Base-by-base conservation (phyloP, 2,888 invertebrate genomes). In the Tiliacea citrago region DNA sequence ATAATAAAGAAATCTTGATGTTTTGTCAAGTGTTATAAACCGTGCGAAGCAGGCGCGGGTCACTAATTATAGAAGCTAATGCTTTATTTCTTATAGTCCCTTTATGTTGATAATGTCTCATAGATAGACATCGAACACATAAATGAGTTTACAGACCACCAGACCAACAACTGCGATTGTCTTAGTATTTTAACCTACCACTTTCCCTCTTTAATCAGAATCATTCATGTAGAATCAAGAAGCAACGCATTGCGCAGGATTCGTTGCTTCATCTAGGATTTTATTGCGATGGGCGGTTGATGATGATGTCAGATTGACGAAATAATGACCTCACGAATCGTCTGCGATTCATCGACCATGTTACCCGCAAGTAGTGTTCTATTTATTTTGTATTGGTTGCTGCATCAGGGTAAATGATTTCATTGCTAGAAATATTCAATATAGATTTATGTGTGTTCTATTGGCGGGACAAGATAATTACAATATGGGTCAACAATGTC, bases 211-310 rank as follows among this genome's bases (percentile, higher is more conserved):
- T 13, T 24, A 65, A 47, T 60, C 2, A 47, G 42, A 55, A 53
- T 47, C 53, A 47, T 53, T 7, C 45, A 63, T 55, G 49, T 45
- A 42, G 53, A 51, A 62, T 58, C 35, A 68, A 75, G 24, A 82
- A 77, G 72, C 45, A 35, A 73, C 10, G 12, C n/a, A 18, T 73
- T 69, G 67, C 49, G 58, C 57, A 73, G 53, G 66, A 67, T 63
- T 67, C 1, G 39, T 79, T 69, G 66, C 73, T 55, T n/a, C 65
- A 81, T 66, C 58, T 71, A 73, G 67, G 62, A 81, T 67, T 58
- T 45, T 5, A 49, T 61, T 67, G 66, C 57, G 42, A 69, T 62
- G 49, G 39, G n/a, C 51, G 7, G 49, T 65, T 58, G 18, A 42
- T 53, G 45, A 74, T 60, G 62, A 67, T 18, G 55, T 75, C 57